Percentiles rank a stretch among this genome's conserved stretches.
Conservation (phyloP, 1,140 invertebrate genomes). For the Drosophila tristis region DNA sequence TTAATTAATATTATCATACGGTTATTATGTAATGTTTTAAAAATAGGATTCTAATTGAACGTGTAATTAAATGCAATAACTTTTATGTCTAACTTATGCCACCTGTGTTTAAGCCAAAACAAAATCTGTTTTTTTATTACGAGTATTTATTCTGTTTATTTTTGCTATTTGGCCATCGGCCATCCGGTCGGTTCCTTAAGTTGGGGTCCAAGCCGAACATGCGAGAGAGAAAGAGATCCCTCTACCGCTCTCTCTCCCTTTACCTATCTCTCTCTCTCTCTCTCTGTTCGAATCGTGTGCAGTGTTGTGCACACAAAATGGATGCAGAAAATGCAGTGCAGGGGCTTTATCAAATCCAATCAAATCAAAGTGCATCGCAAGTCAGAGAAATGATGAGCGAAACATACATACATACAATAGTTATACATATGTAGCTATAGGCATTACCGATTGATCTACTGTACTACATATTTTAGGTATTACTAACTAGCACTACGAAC, state of each 20-base stretch:
- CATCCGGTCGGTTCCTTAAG: background rate
- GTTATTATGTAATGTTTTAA: constrained; percentile 68
- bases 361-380: too few relatives aligned
- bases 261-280: too few relatives aligned
- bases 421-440: too few relatives aligned
- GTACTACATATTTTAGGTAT: constrained; percentile 6
- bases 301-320: too few relatives aligned
- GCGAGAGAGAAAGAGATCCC: too few relatives aligned
- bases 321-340: too few relatives aligned
- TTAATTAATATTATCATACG: constrained; percentile 66
- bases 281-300: too few relatives aligned
- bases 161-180: background rate
- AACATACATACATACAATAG: too few relatives aligned
- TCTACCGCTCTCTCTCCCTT: too few relatives aligned
- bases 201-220: background rate
- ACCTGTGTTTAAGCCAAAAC: constrained; percentile 51
- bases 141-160: constrained; percentile 3
- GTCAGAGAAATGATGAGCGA: too few relatives aligned
- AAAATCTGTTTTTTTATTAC: constrained; percentile 21
- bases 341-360: too few relatives aligned
- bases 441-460: too few relatives aligned
- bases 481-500: constrained; percentile 38
- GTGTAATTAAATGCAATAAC: constrained; percentile 65
- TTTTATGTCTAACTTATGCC: constrained; percentile 53
- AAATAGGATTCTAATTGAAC: constrained; percentile 60